Evolutionary conservation across 2,888 invertebrate species (phyloP), one percentile per base, ranked within the genome.

Genomic region (Phortica magna): DNA sequence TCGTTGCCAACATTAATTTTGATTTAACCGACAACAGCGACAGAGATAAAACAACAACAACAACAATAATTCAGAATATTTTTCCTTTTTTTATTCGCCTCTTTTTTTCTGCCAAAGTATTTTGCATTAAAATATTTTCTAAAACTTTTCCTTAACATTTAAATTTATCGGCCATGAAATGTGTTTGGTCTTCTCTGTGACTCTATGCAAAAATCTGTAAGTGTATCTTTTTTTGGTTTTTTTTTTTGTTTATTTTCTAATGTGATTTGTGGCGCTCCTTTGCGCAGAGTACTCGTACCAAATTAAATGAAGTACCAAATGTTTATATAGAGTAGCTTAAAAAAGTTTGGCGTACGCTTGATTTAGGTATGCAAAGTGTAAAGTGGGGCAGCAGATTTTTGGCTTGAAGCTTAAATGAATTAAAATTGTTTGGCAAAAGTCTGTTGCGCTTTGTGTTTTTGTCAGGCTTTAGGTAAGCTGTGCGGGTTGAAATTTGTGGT

Each of bases 291-390:
- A 48, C 48, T 14, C 10, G 14, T 48, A 14, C 9, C 61, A 68
- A 68, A 68, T 68, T 68, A 68, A 68, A 68, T 68, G 17, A 68
- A 68, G 68, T 64, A 31, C 64, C 31, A 64, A 64, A 64, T 64
- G 9, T 9, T 5, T 61, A 61, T 61, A 7, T 19, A 22, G 17
- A 22, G 61, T 61, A 61, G 61, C 61, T 61, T 61, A 22, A 5
- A 61, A 61, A 22, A 61, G 22, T 61, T 61, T 61, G 7, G 17
- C 22, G 0, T 10, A 7, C 10, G 19, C 19, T 61, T 61, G 61
- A 19, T 61, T 61, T 22, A 17, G 61, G 55, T 55, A 6, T 55
- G 55, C n/a, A 55, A 55, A 55, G n/a, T 55, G 14, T 12, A 17
- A 55, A 14, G 14, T 9, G 55, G 55, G 48, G 48, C 48, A 48